Evolutionary conservation across 2,888 invertebrate species (phyloP).

Genomic region (Euclidia mi): DNA sequence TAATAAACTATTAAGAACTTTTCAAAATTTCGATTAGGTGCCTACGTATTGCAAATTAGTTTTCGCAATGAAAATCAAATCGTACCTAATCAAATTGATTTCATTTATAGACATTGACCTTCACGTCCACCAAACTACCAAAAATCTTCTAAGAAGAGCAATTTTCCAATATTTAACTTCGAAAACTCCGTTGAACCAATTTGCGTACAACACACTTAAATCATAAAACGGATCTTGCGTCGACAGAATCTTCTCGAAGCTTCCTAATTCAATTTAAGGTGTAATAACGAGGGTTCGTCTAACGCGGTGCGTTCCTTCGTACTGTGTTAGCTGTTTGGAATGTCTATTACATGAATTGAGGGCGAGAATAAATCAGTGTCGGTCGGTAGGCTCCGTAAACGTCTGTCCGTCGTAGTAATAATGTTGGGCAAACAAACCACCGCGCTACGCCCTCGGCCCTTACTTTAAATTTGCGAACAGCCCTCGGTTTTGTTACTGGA

Average conservation of each 20-base stretch:
- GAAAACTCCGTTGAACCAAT: conserved; percentile 3
- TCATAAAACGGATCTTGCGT: conserved; percentile 18
- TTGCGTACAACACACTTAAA: conserved; percentile 13
- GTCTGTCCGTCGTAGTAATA: conserved; percentile 21
- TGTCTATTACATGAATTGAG: conserved; percentile 53
- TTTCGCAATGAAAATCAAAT: too few species aligned
- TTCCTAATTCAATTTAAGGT: conserved; percentile 38
- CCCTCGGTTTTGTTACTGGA: neutral
- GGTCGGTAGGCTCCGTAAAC: conserved; percentile 18
- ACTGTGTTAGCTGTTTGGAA: conserved; percentile 41
- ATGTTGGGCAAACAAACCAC: conserved; percentile 26
- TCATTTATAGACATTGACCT: too few species aligned
- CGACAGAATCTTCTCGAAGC: conserved; percentile 8
- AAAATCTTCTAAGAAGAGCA: too few species aligned
- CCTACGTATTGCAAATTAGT: too few species aligned
- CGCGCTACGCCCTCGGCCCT: conserved; percentile 4
- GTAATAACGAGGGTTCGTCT: conserved; percentile 28
- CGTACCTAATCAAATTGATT: too few species aligned
- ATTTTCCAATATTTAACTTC: neutral
- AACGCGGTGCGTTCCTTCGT: conserved; percentile 15
- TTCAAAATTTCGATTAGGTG: too few species aligned
- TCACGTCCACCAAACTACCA: too few species aligned
- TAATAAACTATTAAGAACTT: too few species aligned
- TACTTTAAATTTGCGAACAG: conserved; percentile 6
- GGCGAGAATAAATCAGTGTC: conserved; percentile 59